Base-by-base conservation (phyloP, 1,140 invertebrate species). In the Pomacea maculata region DNA sequence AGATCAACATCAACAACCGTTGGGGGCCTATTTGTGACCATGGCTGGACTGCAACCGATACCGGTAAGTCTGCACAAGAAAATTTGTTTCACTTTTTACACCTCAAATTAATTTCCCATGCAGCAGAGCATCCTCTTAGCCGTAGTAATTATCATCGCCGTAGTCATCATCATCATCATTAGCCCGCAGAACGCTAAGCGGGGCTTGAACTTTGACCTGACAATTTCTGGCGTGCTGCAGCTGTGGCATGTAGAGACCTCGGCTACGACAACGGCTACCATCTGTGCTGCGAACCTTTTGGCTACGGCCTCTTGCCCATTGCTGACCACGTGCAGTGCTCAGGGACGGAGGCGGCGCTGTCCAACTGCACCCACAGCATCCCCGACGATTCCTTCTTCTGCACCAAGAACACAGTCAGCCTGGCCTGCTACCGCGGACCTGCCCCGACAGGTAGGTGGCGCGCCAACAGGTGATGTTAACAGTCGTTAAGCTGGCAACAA, bases 21-120 rank as follows among this genome's bases (percentile, higher is more conserved):
- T 86, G 83, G 25, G 88, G 87, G 21, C 85, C 85, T 0, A 80
- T 89, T 7, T 89, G 88, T 76, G 85, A 85, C 68, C 80, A 84
- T 34, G 81, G 84, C 17, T 88, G 86, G 85, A 86, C 81, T 52
- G 81, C 79, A 6, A 85, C 84, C 79, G 85, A 87, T 79, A 86
- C 87, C 0, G 71, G 86, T 12, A 12, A 70, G 65, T 71, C 25
- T 0, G 29, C 0, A 29, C 9, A 19, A 0, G 0, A 17, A 9
- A 17, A 45, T 6, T 45, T 45, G 34, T 45, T 45, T 45, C 6
- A 45, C 34, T 45, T 2, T 45, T 45, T 45, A 45, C 6, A 45
- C 34, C 3, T 6, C 2, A 45, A 45, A 45, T 4, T 4, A 45
- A 45, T 4, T 45, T 45, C 6, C 34, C 34, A 45, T 45, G 34